phyloP scores from a whole-genome alignment of 2,888 invertebrate genomes.

The Microctonus hyperodae region DNA sequence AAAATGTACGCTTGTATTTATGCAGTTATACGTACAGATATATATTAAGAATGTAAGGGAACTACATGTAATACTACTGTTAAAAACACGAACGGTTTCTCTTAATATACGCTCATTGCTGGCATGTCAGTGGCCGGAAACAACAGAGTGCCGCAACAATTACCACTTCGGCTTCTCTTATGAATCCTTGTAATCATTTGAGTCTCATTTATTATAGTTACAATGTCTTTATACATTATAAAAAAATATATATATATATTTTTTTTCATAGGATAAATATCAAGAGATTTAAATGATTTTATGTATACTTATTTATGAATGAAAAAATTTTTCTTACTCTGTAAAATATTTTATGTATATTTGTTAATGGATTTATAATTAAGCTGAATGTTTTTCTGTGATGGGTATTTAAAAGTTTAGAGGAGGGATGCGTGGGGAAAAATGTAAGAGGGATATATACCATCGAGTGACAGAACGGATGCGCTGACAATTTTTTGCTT shows the following conservation, averaged over 20 bases:
- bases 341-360: not conserved
- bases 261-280: too few species aligned
- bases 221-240: too few species aligned
- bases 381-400: slow-evolving; percentile 1
- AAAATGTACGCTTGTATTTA: too few species aligned
- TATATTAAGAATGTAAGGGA: not conserved
- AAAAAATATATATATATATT: too few species aligned
- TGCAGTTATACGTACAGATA: not conserved
- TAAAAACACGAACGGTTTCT: slow-evolving; percentile 26
- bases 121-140: slow-evolving; percentile 15
- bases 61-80: slow-evolving; percentile 3
- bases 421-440: not conserved
- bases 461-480: slow-evolving; percentile 39
- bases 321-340: not conserved
- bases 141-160: slow-evolving; percentile 20
- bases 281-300: not conserved
- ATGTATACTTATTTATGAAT: not conserved
- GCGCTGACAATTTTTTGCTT: slow-evolving; percentile 44
- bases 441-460: not conserved
- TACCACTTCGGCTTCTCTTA: slow-evolving; percentile 11
- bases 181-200: slow-evolving; percentile 17
- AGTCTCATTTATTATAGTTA: slow-evolving; percentile 1
- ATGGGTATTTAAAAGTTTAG: not conserved
- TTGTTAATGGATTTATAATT: slow-evolving; percentile 4
- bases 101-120: slow-evolving; percentile 8